Conservation (phyloP, 2,888 invertebrate species). For the Cheilosia impressa region DNA sequence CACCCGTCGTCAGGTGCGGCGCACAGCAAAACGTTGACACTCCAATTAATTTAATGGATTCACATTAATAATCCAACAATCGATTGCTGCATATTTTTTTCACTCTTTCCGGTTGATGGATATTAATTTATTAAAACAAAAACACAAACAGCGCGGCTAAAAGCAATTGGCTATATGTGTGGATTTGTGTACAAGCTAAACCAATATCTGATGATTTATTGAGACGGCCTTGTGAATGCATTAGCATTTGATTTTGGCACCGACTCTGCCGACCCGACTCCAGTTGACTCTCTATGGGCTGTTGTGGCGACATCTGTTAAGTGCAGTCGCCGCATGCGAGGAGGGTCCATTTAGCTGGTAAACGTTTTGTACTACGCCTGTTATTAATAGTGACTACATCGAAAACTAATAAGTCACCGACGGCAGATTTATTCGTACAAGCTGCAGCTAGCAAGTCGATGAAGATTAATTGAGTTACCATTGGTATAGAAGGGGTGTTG, state of each 20-base stretch:
- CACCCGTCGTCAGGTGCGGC: conserved; percentile 40
- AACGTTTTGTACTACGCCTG: conserved; percentile 21
- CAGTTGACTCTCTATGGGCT: background rate
- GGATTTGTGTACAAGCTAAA: conserved; percentile 42
- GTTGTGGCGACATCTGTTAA: conserved; percentile 52
- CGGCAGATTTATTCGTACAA: background rate
- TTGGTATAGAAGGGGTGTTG: background rate
- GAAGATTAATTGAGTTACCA: conserved; percentile 3
- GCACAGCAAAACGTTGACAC: conserved; percentile 66
- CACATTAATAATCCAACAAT: conserved; percentile 67
- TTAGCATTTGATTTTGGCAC: conserved; percentile 72
- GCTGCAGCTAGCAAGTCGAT: background rate
- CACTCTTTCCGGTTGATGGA: conserved; percentile 47
- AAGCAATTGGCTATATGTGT: conserved; percentile 38
- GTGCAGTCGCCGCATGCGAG: conserved; percentile 26
- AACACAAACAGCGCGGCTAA: conserved; percentile 3
- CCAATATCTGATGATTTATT: conserved; percentile 67
- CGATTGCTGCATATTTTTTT: conserved; percentile 40
- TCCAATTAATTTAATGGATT: conserved; percentile 72
- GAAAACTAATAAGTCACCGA: conserved; percentile 21
- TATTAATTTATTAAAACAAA: conserved; percentile 57
- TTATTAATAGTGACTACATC: conserved; percentile 15
- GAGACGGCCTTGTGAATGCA: conserved; percentile 68
- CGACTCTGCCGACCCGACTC: conserved; percentile 15
- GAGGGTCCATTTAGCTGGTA: conserved; percentile 6